Percentiles rank a stretch among this genome's conserved stretches.
Conservation (phyloP, 2,113 vertebrate species). For the Phylloscopus trochilus region DNA sequence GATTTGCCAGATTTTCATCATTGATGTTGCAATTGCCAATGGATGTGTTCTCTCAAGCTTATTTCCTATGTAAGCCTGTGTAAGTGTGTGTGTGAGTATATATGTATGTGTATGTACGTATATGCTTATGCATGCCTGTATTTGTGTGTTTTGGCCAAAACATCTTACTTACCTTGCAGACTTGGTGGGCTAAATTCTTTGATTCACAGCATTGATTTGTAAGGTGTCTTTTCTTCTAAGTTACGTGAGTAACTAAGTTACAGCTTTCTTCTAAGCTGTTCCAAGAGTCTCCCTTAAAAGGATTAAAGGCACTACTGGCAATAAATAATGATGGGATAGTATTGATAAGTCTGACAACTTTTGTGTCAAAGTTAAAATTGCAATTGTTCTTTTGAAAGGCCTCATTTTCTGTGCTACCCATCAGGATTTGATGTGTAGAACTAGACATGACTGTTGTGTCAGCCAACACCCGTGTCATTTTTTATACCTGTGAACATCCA, state of each 20-base stretch:
- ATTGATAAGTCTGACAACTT: conserved; percentile 52
- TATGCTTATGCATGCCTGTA: not conserved
- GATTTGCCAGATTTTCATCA: not conserved
- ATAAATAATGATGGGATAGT: conserved; percentile 77
- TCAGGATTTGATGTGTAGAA: not conserved
- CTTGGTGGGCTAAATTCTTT: not conserved
- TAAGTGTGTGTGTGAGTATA: not conserved
- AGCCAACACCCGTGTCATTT: not conserved
- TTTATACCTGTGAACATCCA: not conserved
- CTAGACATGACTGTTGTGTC: not conserved
- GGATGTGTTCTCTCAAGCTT: not conserved
- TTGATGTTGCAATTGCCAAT: not conserved
- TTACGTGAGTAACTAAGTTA: not conserved
- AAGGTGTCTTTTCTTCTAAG: not conserved
- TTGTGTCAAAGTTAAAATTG: not conserved
- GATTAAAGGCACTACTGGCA: conserved; percentile 89
- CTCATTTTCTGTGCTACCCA: not conserved
- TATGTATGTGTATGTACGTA: not conserved
- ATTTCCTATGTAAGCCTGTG: not conserved
- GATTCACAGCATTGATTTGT: not conserved
- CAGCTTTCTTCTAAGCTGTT: conserved; percentile 60
- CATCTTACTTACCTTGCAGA: not conserved
- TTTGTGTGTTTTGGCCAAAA: not conserved
- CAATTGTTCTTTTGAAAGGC: not conserved
- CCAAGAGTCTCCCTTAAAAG: conserved; percentile 83